A percentile compares a stretch with the other conserved stretches of the same genome.
Conservation (phyloP, 2,113 vertebrate genomes). For the Cynocephalus volans region DNA sequence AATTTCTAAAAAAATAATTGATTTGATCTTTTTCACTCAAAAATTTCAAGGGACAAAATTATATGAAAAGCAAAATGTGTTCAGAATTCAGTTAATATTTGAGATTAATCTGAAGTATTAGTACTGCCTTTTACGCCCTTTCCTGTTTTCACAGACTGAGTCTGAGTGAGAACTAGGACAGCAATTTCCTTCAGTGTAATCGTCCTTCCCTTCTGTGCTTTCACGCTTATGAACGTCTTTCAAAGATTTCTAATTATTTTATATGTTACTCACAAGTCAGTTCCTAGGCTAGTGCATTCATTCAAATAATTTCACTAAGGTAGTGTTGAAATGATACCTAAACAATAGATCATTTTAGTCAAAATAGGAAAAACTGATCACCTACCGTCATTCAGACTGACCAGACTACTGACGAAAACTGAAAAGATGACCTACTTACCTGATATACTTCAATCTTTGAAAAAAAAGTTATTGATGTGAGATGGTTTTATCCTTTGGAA, state of each 20-base stretch:
- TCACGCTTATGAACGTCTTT: not conserved
- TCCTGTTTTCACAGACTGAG: not conserved
- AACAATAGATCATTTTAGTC: not conserved
- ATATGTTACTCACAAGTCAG: not conserved
- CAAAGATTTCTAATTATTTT: not conserved
- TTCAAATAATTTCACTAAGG: not conserved
- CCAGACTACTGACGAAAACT: not conserved
- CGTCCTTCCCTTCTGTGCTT: not conserved
- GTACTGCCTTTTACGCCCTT: not conserved
- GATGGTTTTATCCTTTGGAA: not conserved
- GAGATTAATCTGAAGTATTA: not conserved
- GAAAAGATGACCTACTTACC: not conserved
- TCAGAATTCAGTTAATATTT: not conserved
- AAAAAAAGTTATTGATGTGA: not conserved
- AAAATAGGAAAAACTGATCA: not conserved
- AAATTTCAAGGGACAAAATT: slow-evolving; percentile 29
- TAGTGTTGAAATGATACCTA: not conserved
- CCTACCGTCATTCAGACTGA: not conserved
- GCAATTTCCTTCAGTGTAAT: not conserved
- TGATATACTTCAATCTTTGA: not conserved
- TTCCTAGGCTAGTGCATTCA: not conserved
- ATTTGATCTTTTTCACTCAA: not conserved
- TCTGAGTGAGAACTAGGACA: not conserved
- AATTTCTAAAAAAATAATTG: not conserved
- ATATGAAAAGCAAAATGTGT: not conserved